Percentiles rank a stretch among this genome's conserved stretches.
These are phyloP conservation scores for Nomada fucata DNA, from an alignment of 2,888 invertebrate genomes.

Conservation along the genomic window DNA sequence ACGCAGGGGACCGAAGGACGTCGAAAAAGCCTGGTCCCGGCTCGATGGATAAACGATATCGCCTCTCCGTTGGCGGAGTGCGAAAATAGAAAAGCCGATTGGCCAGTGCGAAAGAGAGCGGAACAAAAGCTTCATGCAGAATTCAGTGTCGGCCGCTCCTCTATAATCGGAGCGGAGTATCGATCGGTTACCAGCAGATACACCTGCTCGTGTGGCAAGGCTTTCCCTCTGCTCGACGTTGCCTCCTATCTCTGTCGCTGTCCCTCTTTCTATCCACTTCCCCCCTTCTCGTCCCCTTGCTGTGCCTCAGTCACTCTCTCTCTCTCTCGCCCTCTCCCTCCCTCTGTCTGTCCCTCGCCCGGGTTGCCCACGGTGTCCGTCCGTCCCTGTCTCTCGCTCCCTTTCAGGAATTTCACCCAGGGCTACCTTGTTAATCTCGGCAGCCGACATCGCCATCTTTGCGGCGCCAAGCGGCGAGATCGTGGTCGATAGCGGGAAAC, in stretches of 20 bases:
- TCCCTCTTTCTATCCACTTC: slow-evolving; percentile 27
- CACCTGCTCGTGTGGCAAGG: slow-evolving; percentile 67
- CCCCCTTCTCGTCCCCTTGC: slow-evolving; percentile 23
- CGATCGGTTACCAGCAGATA: slow-evolving; percentile 70
- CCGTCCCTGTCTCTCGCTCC: slow-evolving; percentile 29
- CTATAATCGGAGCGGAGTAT: slow-evolving; percentile 74
- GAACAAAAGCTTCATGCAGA: slow-evolving; percentile 76
- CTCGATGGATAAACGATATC: slow-evolving; percentile 39
- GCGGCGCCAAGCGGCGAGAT: slow-evolving; percentile 66
- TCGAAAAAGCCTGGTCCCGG: slow-evolving; percentile 2
- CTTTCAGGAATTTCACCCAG: slow-evolving; percentile 66
- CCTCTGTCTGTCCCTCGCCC: slow-evolving; percentile 13
- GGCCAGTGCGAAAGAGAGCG: slow-evolving; percentile 73
- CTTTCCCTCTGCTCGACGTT: slow-evolving; percentile 56
- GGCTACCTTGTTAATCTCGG: slow-evolving; percentile 70
- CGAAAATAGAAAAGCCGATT: slow-evolving; percentile 79
- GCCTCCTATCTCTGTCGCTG: slow-evolving; percentile 45
- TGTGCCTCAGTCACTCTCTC: slow-evolving; percentile 8
- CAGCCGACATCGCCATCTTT: slow-evolving; percentile 71
- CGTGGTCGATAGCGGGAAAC: slow-evolving; percentile 64
- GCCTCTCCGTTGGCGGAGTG: slow-evolving; percentile 52
- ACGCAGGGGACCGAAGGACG: not conserved
- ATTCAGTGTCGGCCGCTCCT: slow-evolving; percentile 75
- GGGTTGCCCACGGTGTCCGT: not conserved
- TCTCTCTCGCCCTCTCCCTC: slow-evolving; percentile 6